Base-by-base conservation (phyloP, 1,140 invertebrate genomes). In the Drosophila setifemur region DNA sequence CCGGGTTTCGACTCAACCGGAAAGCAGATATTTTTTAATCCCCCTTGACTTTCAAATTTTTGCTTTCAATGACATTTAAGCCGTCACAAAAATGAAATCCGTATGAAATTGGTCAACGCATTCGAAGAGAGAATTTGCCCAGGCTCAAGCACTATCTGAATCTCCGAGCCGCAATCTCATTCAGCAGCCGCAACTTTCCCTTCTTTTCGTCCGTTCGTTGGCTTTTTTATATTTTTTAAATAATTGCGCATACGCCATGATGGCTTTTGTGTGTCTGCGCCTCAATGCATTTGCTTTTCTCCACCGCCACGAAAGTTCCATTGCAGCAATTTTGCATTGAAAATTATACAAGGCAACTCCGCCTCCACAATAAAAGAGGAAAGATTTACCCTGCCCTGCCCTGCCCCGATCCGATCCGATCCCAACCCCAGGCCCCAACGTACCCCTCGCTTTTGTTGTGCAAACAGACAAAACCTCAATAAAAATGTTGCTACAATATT, bases 381-480 rank as follows among this genome's bases (percentile, higher is more conserved):
- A 53, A 74, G 57, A 64, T 39, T 49, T 64, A 64, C 33, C 28
- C 26, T 26, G 9, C 42, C 42, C 6, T 29, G 11, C 54, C 45
- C 50, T 53, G 23, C 48, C 54, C 47, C 45, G 42, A 18, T 49
- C 31, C n/a, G n/a, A n/a, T n/a, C n/a, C n/a, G n/a, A n/a, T n/a
- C n/a, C n/a, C n/a, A n/a, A n/a, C n/a, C n/a, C n/a, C n/a, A n/a
- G n/a, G n/a, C n/a, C n/a, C n/a, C n/a, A n/a, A n/a, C n/a, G n/a
- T n/a, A 35, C 52, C 66, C 48, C 61, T 73, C 23, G 78, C 71
- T 79, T 75, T 86, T 86, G 71, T 85, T 85, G 81, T 35, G 67
- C 81, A 85, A 83, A 83, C 79, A 86, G 58, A 83, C 74, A 85
- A 86, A 85, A 85, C 79, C 78, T 83, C 79, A 85, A 83, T 83